A percentile compares a stretch with the other conserved stretches of the same genome.
Conservation (phyloP, 2,888 invertebrate species). For the Drosophila leonis region DNA sequence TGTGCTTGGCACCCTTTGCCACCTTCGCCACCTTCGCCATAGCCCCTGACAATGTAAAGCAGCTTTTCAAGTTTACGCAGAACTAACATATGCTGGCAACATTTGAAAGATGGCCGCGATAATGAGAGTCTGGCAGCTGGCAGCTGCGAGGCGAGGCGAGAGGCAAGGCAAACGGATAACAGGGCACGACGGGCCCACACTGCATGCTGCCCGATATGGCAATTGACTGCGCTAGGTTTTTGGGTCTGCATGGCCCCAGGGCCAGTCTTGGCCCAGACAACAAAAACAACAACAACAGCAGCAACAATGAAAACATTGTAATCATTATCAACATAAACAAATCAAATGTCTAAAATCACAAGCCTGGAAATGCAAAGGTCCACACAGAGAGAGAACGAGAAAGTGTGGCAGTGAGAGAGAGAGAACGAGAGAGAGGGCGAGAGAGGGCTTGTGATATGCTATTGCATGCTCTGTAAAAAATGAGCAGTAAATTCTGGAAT, state of each 20-base stretch:
- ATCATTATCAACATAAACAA: conserved; percentile 80
- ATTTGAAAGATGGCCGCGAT: conserved; percentile 77
- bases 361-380: conserved; percentile 13
- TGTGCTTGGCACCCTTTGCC: conserved; percentile 19
- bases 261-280: conserved; percentile 9
- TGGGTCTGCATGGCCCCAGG: conserved; percentile 26
- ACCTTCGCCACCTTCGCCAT: neutral
- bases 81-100: conserved; percentile 80
- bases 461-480: conserved; percentile 12
- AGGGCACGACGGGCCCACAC: neutral
- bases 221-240: conserved; percentile 36
- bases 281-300: conserved; percentile 21
- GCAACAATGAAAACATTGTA: conserved; percentile 63
- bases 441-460: too few species aligned
- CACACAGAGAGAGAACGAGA: neutral
- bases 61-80: conserved; percentile 78
- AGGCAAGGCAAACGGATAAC: neutral
- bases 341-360: conserved; percentile 61
- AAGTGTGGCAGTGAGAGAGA: neutral
- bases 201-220: conserved; percentile 39
- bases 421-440: neutral
- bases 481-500: neutral
- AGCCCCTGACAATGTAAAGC: conserved; percentile 60
- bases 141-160: neutral
- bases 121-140: conserved; percentile 51